A percentile compares a stretch with the other conserved stretches of the same genome.
Conservation (phyloP, 2,113 vertebrate species). For the Canis aureus region DNA sequence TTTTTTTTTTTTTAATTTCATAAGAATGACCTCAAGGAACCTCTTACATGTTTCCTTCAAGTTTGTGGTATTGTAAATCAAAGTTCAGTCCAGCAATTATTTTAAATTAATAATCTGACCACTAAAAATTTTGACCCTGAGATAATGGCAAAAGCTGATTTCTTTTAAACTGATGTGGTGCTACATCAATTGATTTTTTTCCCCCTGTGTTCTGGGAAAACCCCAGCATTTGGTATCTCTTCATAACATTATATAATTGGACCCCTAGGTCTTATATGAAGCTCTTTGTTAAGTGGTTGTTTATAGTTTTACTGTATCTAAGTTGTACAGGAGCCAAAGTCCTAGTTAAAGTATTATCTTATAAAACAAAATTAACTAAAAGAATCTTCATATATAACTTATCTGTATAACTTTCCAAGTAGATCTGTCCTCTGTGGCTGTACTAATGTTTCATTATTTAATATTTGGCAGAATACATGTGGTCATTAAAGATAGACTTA, state of each 20-base stretch:
- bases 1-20: background rate
- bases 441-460: conserved; percentile 3
- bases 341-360: conserved; percentile 32
- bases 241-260: conserved; percentile 32
- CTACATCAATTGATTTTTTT: conserved; percentile 8
- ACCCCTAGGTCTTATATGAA: conserved; percentile 34
- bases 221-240: background rate
- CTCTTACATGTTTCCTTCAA: conserved; percentile 26
- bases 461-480: conserved; percentile 46
- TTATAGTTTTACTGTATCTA: conserved; percentile 52
- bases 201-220: conserved; percentile 45
- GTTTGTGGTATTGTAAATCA: conserved; percentile 36
- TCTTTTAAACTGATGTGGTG: conserved; percentile 51
- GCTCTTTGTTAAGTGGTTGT: background rate
- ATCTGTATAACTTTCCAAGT: conserved; percentile 3
- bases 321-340: conserved; percentile 36
- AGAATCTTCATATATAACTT: background rate
- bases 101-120: conserved; percentile 59
- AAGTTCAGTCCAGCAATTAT: conserved; percentile 55
- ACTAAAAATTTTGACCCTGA: conserved; percentile 12
- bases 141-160: conserved; percentile 19
- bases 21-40: conserved; percentile 53
- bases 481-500: background rate
- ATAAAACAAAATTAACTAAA: conserved; percentile 62
- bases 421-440: background rate